These are phyloP conservation scores for Drosophila trichaetosa DNA, from an alignment of 2,888 invertebrate genomes.

Conservation along the genomic window DNA sequence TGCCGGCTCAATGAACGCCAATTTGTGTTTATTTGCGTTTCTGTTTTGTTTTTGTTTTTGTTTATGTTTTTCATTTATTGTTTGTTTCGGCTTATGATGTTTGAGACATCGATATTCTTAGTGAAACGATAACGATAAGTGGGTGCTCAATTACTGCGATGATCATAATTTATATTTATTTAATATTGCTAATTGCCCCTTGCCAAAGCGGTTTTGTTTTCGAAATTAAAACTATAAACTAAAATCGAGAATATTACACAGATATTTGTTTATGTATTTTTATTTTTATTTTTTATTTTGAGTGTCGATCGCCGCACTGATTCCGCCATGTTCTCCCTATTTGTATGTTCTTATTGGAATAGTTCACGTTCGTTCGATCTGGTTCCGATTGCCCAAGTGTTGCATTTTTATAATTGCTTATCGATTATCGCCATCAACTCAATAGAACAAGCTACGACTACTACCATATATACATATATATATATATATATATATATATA, in stretches of 20 bases:
- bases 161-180: too few relatives aligned
- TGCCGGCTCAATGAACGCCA: constrained; percentile 33
- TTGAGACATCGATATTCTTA: background rate
- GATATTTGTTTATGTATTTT: background rate
- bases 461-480: background rate
- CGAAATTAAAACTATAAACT: background rate
- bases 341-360: background rate
- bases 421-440: background rate
- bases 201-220: background rate
- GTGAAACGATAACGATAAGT: background rate
- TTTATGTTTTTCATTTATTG: constrained; percentile 11
- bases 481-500: background rate
- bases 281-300: too few relatives aligned
- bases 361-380: background rate
- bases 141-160: too few relatives aligned
- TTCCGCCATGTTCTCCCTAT: background rate
- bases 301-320: background rate
- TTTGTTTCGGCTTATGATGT: constrained; percentile 23
- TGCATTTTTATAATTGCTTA: background rate
- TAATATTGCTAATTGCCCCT: background rate
- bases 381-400: background rate
- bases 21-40: constrained; percentile 34
- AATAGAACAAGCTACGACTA: background rate
- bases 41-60: constrained; percentile 41
- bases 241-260: background rate